A percentile compares a stretch with the other conserved stretches of the same genome.
Conservation (phyloP, 2,113 vertebrate genomes). For the Corvus moneduloides region DNA sequence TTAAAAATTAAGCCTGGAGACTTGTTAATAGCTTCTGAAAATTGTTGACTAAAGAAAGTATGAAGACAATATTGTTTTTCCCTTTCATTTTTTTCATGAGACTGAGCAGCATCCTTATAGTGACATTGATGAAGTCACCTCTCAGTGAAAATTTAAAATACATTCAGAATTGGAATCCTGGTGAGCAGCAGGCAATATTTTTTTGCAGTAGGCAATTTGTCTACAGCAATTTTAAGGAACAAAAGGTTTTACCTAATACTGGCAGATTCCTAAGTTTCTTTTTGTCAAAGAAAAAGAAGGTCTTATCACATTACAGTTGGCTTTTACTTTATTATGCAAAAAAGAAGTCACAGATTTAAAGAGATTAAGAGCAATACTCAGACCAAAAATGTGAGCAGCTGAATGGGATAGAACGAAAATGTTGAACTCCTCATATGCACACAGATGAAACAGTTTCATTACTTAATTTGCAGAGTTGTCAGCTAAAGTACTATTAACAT, state of each 20-base stretch:
- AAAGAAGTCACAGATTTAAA: not conserved
- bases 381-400: not conserved
- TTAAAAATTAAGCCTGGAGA: not conserved
- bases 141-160: not conserved
- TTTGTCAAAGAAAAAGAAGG: not conserved
- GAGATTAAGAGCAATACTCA: not conserved
- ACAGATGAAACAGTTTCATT: not conserved
- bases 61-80: not conserved
- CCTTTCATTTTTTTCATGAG: not conserved
- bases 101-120: not conserved
- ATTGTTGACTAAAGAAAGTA: not conserved
- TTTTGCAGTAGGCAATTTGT: not conserved
- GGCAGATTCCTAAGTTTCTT: not conserved
- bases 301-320: not conserved
- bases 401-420: not conserved
- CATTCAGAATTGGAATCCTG: not conserved
- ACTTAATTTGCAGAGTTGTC: not conserved
- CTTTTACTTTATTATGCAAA: slow-evolving; percentile 14
- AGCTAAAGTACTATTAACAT: not conserved
- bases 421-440: not conserved
- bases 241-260: not conserved
- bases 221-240: not conserved
- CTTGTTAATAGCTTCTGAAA: not conserved
- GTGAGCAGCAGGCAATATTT: not conserved
- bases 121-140: not conserved